A percentile compares a stretch with the other conserved stretches of the same genome.
Evolutionary conservation across 2,888 invertebrate genomes (phyloP).

Genomic region (Chalcosyrphus nemorum): DNA sequence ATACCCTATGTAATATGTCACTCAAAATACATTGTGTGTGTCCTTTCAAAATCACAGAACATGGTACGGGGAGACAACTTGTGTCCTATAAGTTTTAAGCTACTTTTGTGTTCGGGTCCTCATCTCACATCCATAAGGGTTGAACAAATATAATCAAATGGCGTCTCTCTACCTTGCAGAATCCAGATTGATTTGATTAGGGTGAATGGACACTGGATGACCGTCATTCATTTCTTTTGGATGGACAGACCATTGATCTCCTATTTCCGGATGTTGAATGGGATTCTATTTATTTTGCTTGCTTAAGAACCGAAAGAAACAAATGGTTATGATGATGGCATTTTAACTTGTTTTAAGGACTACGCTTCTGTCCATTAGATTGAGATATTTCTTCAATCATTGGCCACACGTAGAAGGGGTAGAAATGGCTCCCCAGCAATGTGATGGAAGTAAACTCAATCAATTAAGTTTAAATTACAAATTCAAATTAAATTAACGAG

Average conservation of each 20-base stretch:
- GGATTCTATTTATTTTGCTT: slow-evolving; percentile 36
- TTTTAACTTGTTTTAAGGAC: neutral
- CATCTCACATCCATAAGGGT: slow-evolving; percentile 42
- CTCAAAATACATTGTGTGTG: slow-evolving; percentile 64
- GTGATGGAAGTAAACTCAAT: slow-evolving; percentile 27
- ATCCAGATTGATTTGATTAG: slow-evolving; percentile 69
- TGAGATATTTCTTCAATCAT: slow-evolving; percentile 16
- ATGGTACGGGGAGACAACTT: neutral
- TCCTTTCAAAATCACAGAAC: no score
- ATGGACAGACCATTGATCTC: slow-evolving; percentile 22
- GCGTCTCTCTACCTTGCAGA: neutral
- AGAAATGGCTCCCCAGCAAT: neutral
- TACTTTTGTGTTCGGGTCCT: slow-evolving; percentile 19
- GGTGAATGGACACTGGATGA: slow-evolving; percentile 66
- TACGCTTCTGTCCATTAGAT: slow-evolving; percentile 1
- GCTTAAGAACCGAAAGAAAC: neutral
- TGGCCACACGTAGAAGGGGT: neutral
- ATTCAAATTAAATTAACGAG: slow-evolving; percentile 65
- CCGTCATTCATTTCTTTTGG: slow-evolving; percentile 61
- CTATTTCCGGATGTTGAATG: slow-evolving; percentile 48
- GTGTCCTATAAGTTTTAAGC: slow-evolving; percentile 51
- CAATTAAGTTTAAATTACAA: slow-evolving; percentile 63
- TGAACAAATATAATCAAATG: slow-evolving; percentile 67
- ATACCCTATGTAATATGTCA: slow-evolving; percentile 70
- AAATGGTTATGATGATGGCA: slow-evolving; percentile 13